These are phyloP conservation scores for Pseudochirops corinnae DNA, from an alignment of 2,797 vertebrate species.

Conservation along the genomic window DNA sequence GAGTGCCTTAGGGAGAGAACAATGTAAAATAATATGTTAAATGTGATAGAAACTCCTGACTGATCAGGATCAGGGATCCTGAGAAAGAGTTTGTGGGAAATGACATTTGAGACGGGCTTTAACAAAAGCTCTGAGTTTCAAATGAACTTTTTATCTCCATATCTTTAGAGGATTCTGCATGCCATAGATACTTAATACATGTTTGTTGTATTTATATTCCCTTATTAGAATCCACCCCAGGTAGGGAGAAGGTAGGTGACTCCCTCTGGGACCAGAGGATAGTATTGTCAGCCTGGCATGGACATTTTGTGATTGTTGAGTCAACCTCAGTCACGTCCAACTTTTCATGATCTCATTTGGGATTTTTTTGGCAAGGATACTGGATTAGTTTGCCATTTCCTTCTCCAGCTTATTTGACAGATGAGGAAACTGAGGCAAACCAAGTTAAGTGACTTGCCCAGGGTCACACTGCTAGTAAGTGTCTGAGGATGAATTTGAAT, in stretches of 20 bases:
- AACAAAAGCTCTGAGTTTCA: neutral
- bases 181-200: neutral
- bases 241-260: neutral
- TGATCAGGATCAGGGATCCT: neutral
- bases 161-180: neutral
- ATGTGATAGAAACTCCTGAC: neutral
- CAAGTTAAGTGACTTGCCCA: no score
- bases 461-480: no score
- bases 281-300: neutral
- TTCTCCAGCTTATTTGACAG: no score
- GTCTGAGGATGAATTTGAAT: no score
- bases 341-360: no score
- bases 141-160: no score
- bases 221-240: neutral
- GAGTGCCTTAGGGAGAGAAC: neutral
- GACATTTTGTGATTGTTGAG: no score
- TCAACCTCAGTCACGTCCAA: no score
- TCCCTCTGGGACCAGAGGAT: neutral
- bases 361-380: no score
- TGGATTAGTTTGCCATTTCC: no score
- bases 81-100: neutral
- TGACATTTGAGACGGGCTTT: neutral
- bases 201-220: neutral
- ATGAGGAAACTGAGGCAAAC: no score
- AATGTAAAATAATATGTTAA: neutral